Evolutionary conservation across 2,888 invertebrate species (phyloP), one percentile per base, ranked within the genome.

Genomic region (Argyresthia albistria): DNA sequence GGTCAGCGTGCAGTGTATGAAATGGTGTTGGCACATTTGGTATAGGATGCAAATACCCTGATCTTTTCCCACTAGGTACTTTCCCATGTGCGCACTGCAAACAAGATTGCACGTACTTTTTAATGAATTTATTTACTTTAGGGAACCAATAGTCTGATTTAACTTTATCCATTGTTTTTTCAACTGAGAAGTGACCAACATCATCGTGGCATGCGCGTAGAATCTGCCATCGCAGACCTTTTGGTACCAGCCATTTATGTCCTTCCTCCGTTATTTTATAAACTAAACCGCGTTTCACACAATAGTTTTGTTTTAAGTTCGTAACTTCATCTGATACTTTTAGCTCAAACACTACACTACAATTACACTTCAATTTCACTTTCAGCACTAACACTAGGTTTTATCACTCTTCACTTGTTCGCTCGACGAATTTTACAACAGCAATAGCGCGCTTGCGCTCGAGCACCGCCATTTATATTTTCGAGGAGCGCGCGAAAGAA

Each of bases 1-100:
- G 64, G 39, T 64, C 65, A 42, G 54, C 57, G 14, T 60, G 69
- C 4, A 53, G 53, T 16, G 61, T 71, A 12, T 64, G 60, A 11
- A 62, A 64, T 0, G 64, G 61, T 0, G 54, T 43, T 11, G 42
- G 50, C 0, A 53, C 10, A 16, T 61, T 64, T 4, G 46, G 37
- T 4, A 64, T 61, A 0, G 63, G 60, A 42, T 64, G 59, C 4
- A 66, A 35, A 2, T 49, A 35, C 1, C 63, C 61, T 36, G 57
- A 53, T 0, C 46, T 52, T 15, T 53, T 58, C 0, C 61, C 64
- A 8, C 56, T 57, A 9, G 56, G 58, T 16, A 42, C 43, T 47
- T 60, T 61, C 48, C 59, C 57, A 43, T 59, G 58, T 0, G 59
- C 56, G 46, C 60, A 62, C 35, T 60, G 57, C 0, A 60, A 49